Base-by-base conservation (phyloP, 2,797 vertebrate species). In the Protonibea diacanthus region DNA sequence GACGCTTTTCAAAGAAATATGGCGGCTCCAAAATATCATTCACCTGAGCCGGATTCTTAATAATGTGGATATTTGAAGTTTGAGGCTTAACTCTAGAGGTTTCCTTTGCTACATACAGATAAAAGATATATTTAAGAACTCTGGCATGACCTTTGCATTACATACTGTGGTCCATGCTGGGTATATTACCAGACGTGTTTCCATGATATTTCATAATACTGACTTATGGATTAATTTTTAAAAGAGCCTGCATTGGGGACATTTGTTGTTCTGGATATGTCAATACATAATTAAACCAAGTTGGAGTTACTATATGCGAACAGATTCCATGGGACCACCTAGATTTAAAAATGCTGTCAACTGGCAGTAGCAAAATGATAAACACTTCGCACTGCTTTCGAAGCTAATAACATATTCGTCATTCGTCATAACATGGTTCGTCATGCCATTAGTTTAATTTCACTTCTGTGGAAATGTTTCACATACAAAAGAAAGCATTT, bases 341-440 rank as follows among this genome's bases (percentile, higher is more conserved):
- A 27, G 18, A 49, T 65, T 73, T 61, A 23, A 52, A 71, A 33
- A 62, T 38, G 23, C 20, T 74, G 52, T 82, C 59, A 52, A 6
- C 40, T 18, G 33, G 47, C 49, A 52, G 48, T 18, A 6, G 23
- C 2, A 52, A 71, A 67, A 68, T 81, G 40, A 74, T 44, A n/a
- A 84, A 81, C 53, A 40, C 29, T 71, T 47, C n/a, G n/a, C n/a
- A n/a, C n/a, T 52, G 9, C 45, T 76, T 56, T 78, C 49, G 29
- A 67, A 58, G 20, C 73, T 60, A 44, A 80, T 81, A 73, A 68
- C 5, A 61, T 48, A 15, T 48, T n/a, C n/a, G n/a, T n/a, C n/a
- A n/a, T n/a, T n/a, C n/a, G n/a, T n/a, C n/a, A n/a, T n/a, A n/a
- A n/a, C 73, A 80, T 70, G 80, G 76, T 65, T 55, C 44, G 27